These are phyloP conservation scores for Cheilosia urbana DNA, from an alignment of 2,888 invertebrate genomes.

Conservation along the genomic window DNA sequence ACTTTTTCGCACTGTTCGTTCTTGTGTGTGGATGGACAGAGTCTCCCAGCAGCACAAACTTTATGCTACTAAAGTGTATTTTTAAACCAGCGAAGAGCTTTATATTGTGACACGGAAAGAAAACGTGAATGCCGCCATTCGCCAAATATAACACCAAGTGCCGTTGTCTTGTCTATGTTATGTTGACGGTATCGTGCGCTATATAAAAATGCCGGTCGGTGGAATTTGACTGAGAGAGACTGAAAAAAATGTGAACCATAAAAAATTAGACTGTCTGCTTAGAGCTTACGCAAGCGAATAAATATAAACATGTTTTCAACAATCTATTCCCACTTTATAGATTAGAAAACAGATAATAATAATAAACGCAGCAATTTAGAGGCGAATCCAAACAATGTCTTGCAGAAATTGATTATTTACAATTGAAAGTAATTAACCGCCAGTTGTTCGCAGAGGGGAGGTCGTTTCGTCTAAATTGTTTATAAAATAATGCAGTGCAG, in stretches of 20 bases:
- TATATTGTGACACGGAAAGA: slow-evolving; percentile 15
- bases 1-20: slow-evolving; percentile 24
- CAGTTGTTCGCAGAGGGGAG: no score
- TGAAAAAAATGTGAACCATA: slow-evolving; percentile 15
- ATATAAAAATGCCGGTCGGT: slow-evolving; percentile 16
- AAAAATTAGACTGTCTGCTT: slow-evolving; percentile 13
- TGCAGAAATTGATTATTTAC: slow-evolving; percentile 23
- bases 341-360: slow-evolving; percentile 2
- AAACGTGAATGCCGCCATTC: slow-evolving; percentile 39
- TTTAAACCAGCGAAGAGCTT: slow-evolving; percentile 28
- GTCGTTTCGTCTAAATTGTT: not conserved
- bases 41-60: slow-evolving; percentile 29
- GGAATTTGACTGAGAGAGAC: slow-evolving; percentile 1
- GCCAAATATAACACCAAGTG: slow-evolving; percentile 18
- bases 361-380: slow-evolving; percentile 8
- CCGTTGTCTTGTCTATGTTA: slow-evolving; percentile 8
- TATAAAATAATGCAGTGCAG: not conserved
- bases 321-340: not conserved
- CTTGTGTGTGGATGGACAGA: not conserved
- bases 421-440: slow-evolving; percentile 38
- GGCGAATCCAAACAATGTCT: slow-evolving; percentile 25
- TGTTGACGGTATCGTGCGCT: not conserved
- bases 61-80: slow-evolving; percentile 23
- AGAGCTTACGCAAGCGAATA: slow-evolving; percentile 18
- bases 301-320: slow-evolving; percentile 32